Evolutionary conservation across 1,140 invertebrate genomes (phyloP).

Genomic region (Plutomurus gul): DNA sequence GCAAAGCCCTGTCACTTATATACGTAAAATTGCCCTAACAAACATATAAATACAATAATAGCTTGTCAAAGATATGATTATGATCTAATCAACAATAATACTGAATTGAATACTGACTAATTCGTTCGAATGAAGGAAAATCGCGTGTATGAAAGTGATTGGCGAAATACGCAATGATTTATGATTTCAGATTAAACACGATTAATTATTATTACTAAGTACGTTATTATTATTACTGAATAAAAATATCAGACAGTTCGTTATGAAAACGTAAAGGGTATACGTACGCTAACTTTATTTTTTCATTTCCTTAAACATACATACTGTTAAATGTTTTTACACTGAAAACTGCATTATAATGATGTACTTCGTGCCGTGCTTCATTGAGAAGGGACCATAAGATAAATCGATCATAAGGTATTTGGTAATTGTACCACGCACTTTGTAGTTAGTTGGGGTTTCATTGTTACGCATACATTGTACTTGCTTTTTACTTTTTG

Average conservation of each 20-base stretch:
- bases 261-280: background rate
- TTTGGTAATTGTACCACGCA: too few relatives aligned
- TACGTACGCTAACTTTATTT: background rate
- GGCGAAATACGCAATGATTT: background rate
- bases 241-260: conserved; percentile 25
- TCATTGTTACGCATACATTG: too few relatives aligned
- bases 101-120: conserved; percentile 23
- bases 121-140: background rate
- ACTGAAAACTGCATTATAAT: too few relatives aligned
- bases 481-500: too few relatives aligned
- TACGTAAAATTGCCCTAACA: conserved; percentile 19
- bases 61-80: conserved; percentile 30
- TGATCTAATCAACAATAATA: conserved; percentile 25
- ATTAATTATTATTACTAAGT: conserved; percentile 11
- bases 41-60: conserved; percentile 3
- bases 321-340: too few relatives aligned
- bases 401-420: too few relatives aligned
- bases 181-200: conserved; percentile 24
- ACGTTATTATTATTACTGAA: too few relatives aligned
- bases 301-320: background rate
- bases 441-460: too few relatives aligned
- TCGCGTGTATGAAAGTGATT: background rate
- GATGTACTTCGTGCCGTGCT: too few relatives aligned
- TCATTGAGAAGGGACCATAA: too few relatives aligned
- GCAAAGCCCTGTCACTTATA: conserved; percentile 7